Evolutionary conservation across 2,888 invertebrate genomes (phyloP).

Genomic region (Priocnemis perturbator): DNA sequence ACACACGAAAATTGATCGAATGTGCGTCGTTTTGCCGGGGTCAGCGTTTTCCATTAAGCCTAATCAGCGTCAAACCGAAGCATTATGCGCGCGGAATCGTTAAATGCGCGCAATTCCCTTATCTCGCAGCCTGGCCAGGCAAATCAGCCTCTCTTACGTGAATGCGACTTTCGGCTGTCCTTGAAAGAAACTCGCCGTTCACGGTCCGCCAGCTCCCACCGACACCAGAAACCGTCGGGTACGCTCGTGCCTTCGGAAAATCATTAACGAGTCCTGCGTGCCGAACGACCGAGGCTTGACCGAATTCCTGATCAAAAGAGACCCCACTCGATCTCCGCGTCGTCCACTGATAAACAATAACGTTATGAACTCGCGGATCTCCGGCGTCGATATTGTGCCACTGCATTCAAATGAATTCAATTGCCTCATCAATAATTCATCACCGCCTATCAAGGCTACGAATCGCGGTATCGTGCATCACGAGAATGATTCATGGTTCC

Average conservation of each 20-base stretch:
- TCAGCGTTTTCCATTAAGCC: no score
- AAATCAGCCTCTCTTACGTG: slow-evolving; percentile 34
- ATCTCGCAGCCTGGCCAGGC: slow-evolving; percentile 21
- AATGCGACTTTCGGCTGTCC: slow-evolving; percentile 39
- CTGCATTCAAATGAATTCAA: slow-evolving; percentile 55
- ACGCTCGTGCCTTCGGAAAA: no score
- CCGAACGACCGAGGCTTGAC: no score
- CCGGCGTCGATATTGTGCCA: no score
- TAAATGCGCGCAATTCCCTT: slow-evolving; percentile 11
- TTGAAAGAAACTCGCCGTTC: slow-evolving; percentile 39
- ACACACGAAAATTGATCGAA: no score
- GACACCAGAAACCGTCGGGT: not conserved
- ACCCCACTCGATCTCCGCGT: not conserved
- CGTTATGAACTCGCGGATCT: not conserved
- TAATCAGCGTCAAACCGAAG: no score
- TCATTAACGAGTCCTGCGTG: no score
- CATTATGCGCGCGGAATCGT: no score
- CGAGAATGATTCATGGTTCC: slow-evolving; percentile 34
- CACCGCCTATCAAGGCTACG: slow-evolving; percentile 42
- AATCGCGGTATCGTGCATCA: slow-evolving; percentile 42
- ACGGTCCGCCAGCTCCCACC: slow-evolving; percentile 39
- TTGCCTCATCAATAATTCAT: slow-evolving; percentile 62
- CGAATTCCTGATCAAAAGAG: no score
- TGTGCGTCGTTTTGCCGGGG: no score
- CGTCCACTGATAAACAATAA: not conserved